These are phyloP conservation scores for Entomobrya proxima DNA, from an alignment of 2,888 invertebrate genomes.

Conservation along the genomic window DNA sequence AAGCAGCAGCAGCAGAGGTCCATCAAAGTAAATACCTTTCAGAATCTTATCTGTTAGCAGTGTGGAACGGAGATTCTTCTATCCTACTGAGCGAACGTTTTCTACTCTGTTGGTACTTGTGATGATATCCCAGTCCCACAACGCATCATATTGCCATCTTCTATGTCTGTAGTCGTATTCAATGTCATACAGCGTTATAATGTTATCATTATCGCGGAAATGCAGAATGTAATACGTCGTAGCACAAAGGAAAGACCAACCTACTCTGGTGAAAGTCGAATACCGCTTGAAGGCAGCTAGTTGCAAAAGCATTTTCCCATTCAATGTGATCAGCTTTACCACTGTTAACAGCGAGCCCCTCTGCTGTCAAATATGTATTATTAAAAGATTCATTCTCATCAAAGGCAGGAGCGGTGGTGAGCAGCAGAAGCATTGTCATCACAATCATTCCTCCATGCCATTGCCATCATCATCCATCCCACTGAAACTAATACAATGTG, in stretches of 20 bases:
- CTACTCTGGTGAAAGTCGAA: neutral
- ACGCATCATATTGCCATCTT: neutral
- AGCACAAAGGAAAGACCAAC: constrained; percentile 1
- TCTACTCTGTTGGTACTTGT: too few relatives aligned
- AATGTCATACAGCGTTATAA: constrained; percentile 14
- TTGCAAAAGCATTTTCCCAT: neutral
- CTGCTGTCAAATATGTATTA: constrained; percentile 6
- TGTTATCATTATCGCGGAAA: constrained; percentile 31
- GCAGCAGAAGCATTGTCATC: constrained; percentile 27
- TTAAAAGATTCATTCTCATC: constrained; percentile 45
- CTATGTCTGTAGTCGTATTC: neutral
- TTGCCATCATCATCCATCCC: neutral
- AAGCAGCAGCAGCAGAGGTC: constrained; percentile 2
- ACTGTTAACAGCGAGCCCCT: neutral
- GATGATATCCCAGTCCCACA: too few relatives aligned
- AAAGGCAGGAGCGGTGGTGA: neutral
- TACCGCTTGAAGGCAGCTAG: constrained; percentile 6
- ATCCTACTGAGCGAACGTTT: too few relatives aligned
- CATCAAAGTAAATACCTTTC: constrained; percentile 44
- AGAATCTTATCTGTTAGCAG: neutral
- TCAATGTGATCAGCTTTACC: constrained; percentile 34
- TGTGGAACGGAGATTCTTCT: neutral
- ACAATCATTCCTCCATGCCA: neutral
- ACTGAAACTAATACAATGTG: constrained; percentile 14
- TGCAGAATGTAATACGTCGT: neutral